A percentile compares a stretch with the other conserved stretches of the same genome.
Conservation (phyloP, 1,140 invertebrate genomes). For the Papilio machaon region DNA sequence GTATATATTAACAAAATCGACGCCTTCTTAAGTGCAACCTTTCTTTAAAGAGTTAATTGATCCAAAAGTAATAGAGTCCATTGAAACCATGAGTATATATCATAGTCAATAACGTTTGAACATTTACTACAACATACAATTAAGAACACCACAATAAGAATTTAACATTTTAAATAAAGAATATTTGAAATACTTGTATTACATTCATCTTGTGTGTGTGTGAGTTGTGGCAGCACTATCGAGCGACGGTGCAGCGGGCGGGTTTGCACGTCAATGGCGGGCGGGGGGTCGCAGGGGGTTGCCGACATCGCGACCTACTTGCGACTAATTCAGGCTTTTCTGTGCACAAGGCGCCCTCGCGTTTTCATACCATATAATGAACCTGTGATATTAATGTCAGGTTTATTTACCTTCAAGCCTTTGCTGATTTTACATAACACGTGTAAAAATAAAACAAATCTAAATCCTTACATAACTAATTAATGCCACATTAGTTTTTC, state of each 20-base stretch:
- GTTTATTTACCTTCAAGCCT: constrained; percentile 30
- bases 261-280: constrained; percentile 27
- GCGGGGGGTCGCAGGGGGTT: constrained; percentile 44
- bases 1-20: background rate
- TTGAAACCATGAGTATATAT: no score
- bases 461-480: no score
- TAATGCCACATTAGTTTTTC: no score
- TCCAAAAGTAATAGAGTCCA: no score
- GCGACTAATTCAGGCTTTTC: constrained; percentile 56
- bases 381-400: constrained; percentile 40
- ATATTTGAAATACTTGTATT: background rate
- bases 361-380: constrained; percentile 45
- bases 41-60: background rate
- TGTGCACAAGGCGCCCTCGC: constrained; percentile 47
- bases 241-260: constrained; percentile 42
- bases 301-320: constrained; percentile 56
- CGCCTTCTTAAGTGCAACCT: background rate
- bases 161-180: no score
- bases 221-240: background rate
- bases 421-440: background rate
- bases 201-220: background rate
- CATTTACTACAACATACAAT: no score
- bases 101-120: no score
- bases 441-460: no score
- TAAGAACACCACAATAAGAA: no score